phyloP scores from a whole-genome alignment of 1,140 invertebrate genomes.

The Atta cephalotes region DNA sequence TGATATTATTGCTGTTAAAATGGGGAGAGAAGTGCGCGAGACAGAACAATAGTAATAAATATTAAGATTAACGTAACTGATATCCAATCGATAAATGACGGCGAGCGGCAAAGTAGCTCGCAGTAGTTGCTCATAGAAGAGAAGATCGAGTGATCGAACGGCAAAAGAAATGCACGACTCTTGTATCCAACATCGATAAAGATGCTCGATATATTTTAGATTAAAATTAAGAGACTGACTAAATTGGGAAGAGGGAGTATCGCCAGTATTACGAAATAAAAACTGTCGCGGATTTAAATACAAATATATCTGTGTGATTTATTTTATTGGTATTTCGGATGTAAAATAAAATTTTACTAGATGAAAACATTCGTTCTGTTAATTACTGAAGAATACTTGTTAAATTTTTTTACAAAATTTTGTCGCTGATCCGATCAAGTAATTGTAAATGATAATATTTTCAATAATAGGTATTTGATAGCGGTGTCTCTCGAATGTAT shows the following conservation, averaged over 20 bases:
- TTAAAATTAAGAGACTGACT: slow-evolving; percentile 59
- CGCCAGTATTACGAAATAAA: neutral
- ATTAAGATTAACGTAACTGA: slow-evolving; percentile 60
- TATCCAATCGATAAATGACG: slow-evolving; percentile 43
- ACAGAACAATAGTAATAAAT: slow-evolving; percentile 75
- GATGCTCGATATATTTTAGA: slow-evolving; percentile 50
- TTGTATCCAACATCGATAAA: neutral
- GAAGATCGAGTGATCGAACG: slow-evolving; percentile 44
- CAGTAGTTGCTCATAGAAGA: slow-evolving; percentile 58
- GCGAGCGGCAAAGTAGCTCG: slow-evolving; percentile 8
- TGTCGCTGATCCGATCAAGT: neutral
- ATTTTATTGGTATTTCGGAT: slow-evolving; percentile 18
- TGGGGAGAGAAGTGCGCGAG: slow-evolving; percentile 74
- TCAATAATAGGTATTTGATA: slow-evolving; percentile 1
- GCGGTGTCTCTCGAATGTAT: neutral
- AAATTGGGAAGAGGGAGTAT: slow-evolving; percentile 36
- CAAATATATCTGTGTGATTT: slow-evolving; percentile 16
- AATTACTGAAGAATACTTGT: slow-evolving; percentile 28
- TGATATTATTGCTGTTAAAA: slow-evolving; percentile 69
- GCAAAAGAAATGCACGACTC: neutral
- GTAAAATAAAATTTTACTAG: slow-evolving; percentile 35
- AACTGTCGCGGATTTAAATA: neutral
- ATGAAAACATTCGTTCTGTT: neutral
- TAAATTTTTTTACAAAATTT: slow-evolving; percentile 24
- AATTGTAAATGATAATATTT: slow-evolving; percentile 17